phyloP scores from a whole-genome alignment of 2,113 vertebrate species.

The Haemorhous mexicanus region DNA sequence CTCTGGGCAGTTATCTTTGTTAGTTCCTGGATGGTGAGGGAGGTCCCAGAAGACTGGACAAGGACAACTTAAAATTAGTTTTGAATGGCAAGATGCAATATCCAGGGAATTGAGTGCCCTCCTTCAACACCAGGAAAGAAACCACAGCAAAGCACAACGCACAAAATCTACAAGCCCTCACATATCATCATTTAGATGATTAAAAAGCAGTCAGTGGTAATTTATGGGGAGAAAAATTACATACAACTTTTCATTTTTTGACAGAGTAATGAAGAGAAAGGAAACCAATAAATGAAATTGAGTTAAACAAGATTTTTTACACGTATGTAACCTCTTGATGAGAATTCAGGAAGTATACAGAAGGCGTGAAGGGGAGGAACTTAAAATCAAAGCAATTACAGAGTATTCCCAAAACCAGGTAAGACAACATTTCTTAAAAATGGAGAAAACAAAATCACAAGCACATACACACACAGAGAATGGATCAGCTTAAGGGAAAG shows the following conservation, averaged over 20 bases:
- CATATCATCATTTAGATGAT: neutral
- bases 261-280: fast-evolving
- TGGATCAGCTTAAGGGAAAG: fast-evolving
- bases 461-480: neutral
- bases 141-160: neutral
- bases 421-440: neutral
- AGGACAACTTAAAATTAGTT: neutral
- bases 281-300: neutral
- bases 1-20: neutral
- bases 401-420: fast-evolving
- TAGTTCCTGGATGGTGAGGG: neutral
- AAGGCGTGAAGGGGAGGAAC: neutral
- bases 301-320: neutral
- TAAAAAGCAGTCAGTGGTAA: neutral
- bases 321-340: too few species aligned
- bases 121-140: neutral
- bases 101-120: neutral
- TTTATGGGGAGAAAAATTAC: neutral
- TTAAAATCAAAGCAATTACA: neutral
- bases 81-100: neutral
- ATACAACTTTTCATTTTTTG: neutral
- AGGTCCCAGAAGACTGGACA: neutral
- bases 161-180: neutral
- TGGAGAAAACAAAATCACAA: neutral
- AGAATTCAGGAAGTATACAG: neutral